Evolutionary conservation across 2,888 invertebrate species (phyloP).

Genomic region (Dynastes tityus): DNA sequence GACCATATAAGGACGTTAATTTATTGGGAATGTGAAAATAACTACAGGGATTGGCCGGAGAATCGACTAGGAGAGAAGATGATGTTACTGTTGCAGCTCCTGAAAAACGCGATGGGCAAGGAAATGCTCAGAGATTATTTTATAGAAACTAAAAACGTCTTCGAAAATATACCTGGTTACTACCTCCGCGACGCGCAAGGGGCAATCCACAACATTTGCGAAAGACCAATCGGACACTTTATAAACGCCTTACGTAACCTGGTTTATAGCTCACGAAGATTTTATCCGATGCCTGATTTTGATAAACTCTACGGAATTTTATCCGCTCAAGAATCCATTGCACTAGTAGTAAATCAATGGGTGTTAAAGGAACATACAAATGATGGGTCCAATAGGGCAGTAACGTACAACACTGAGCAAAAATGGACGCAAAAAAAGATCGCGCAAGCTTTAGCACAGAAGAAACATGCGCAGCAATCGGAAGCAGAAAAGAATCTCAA

Average conservation of each 20-base stretch:
- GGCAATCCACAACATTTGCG: conserved; percentile 78
- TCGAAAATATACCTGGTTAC: conserved; percentile 80
- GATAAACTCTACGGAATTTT: conserved; percentile 67
- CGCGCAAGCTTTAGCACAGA: conserved; percentile 45
- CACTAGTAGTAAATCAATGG: conserved; percentile 43
- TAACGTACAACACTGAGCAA: conserved; percentile 54
- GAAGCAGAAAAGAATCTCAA: conserved; percentile 51
- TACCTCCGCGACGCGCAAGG: conserved; percentile 78
- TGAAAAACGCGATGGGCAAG: conserved; percentile 77
- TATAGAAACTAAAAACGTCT: conserved; percentile 78
- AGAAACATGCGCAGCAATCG: conserved; percentile 13
- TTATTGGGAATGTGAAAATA: conserved; percentile 84
- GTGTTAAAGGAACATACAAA: conserved; percentile 21
- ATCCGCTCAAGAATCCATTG: conserved; percentile 41
- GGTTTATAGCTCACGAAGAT: conserved; percentile 74
- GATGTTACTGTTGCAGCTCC: conserved; percentile 75
- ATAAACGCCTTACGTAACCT: conserved; percentile 81
- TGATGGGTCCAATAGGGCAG: neutral
- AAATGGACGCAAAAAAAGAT: conserved; percentile 53
- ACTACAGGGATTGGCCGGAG: conserved; percentile 82
- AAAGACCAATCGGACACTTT: conserved; percentile 82
- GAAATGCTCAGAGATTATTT: conserved; percentile 82
- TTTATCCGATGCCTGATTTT: conserved; percentile 78
- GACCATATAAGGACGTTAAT: conserved; percentile 83
- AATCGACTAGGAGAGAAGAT: conserved; percentile 81